Percentiles rank a stretch among this genome's conserved stretches.
phyloP scores from a whole-genome alignment of 2,797 vertebrate species.

The Echeneis naucrates region DNA sequence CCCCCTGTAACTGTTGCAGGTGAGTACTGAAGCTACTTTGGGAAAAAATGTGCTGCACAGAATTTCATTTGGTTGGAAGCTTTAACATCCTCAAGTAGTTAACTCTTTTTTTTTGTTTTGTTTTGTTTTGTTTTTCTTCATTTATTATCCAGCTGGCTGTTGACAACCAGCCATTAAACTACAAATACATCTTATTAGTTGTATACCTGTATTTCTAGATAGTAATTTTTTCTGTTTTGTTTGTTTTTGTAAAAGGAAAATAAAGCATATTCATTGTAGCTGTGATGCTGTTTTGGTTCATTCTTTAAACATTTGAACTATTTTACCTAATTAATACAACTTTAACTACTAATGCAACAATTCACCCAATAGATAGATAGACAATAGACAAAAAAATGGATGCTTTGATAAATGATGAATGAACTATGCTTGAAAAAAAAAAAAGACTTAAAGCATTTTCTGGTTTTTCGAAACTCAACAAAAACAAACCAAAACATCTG shows the following conservation, averaged over 20 bases:
- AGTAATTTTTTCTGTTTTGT: conserved; percentile 84
- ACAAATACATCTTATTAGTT: conserved; percentile 89
- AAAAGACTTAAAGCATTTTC: no score
- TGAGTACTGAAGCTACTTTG: conserved; percentile 34
- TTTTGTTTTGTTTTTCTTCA: no score
- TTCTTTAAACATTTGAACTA: no score
- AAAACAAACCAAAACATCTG: no score
- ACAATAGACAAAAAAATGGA: no score
- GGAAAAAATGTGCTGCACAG: conserved; percentile 39
- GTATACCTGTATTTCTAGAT: conserved; percentile 96
- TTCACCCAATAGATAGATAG: no score
- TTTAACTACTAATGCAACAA: no score
- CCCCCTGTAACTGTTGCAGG: not conserved
- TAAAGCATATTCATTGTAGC: conserved; percentile 98
- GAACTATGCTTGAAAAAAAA: no score
- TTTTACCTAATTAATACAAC: no score
- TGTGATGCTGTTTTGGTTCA: conserved; percentile 29
- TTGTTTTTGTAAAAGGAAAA: conserved; percentile 91
- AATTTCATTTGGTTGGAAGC: conserved; percentile 90
- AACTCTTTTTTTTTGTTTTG: conserved; percentile 54
- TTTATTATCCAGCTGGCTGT: conserved; percentile 89
- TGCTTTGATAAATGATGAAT: no score
- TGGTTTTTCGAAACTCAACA: no score
- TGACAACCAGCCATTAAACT: conserved; percentile 91
- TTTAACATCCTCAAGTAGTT: conserved; percentile 90